Conservation (phyloP, 2,888 invertebrate species). For the Gnatocerus cornutus region DNA sequence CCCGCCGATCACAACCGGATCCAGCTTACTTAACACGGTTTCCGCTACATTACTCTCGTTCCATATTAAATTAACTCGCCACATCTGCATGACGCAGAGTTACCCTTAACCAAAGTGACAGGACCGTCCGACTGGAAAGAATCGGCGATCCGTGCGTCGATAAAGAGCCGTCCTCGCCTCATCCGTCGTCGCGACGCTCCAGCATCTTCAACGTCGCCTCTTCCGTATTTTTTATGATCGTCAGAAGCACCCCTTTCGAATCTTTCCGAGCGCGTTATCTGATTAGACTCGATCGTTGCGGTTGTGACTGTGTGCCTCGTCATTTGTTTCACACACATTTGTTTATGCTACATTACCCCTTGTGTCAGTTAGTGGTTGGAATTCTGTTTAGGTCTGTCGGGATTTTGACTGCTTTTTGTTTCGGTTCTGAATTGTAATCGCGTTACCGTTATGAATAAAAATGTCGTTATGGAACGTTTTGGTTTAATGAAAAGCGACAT, state of each 20-base stretch:
- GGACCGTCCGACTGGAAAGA: constrained; percentile 55
- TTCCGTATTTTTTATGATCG: constrained; percentile 26
- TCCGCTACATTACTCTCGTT: constrained; percentile 65
- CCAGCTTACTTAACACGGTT: constrained; percentile 55
- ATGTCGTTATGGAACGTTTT: constrained; percentile 44
- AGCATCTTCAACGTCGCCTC: constrained; percentile 17
- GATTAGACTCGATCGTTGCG: constrained; percentile 63
- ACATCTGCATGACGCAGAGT: constrained; percentile 62
- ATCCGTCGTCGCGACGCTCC: constrained; percentile 42
- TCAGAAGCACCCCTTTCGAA: constrained; percentile 44
- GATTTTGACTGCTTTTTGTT: constrained; percentile 50
- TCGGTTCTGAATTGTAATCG: constrained; percentile 50
- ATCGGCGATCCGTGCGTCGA: constrained; percentile 59
- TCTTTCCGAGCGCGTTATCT: constrained; percentile 61
- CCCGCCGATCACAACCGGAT: constrained; percentile 18
- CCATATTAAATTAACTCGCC: constrained; percentile 63
- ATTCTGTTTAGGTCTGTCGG: constrained; percentile 58
- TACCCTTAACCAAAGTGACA: constrained; percentile 63
- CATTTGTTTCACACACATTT: constrained; percentile 65
- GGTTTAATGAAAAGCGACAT: constrained; percentile 46
- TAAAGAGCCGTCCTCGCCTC: constrained; percentile 58
- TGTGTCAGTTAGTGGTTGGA: constrained; percentile 60
- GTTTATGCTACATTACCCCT: constrained; percentile 63
- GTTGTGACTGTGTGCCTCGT: constrained; percentile 61
- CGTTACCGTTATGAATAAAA: constrained; percentile 52